Percentiles rank a stretch among this genome's conserved stretches.
phyloP scores from a whole-genome alignment of 2,797 vertebrate species.

The Neoniphon sammara region DNA sequence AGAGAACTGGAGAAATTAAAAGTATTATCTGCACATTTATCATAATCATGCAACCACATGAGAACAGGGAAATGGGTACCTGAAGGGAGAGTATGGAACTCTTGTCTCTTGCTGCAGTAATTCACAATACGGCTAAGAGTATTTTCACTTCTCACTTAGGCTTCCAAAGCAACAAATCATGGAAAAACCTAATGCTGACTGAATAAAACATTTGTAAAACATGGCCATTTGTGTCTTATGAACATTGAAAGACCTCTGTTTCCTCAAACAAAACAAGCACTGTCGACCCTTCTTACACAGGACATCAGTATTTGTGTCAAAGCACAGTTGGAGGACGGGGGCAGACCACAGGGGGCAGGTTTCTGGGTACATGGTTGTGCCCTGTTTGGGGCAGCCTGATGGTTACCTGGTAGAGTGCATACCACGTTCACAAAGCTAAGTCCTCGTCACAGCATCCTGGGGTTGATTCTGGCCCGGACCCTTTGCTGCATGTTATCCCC shows the following conservation, averaged over 20 bases:
- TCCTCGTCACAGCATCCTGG: no score
- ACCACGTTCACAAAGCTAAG: no score
- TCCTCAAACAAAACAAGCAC: no score
- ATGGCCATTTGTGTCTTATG: not conserved
- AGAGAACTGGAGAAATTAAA: not conserved
- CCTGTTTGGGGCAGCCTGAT: no score
- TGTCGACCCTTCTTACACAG: no score
- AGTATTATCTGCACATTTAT: not conserved
- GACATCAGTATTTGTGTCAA: no score
- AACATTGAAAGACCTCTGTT: no score
- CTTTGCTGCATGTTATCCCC: no score
- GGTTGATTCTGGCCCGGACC: no score
- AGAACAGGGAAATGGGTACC: not conserved
- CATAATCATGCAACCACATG: not conserved
- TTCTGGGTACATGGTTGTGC: conserved; percentile 3
- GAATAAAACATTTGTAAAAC: not conserved
- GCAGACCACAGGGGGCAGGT: conserved; percentile 37
- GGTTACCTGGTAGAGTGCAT: no score
- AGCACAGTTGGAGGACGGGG: conserved; percentile 71
- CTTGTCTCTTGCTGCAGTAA: not conserved
- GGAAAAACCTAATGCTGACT: not conserved
- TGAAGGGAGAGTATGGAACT: no score
- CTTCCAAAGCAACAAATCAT: not conserved
- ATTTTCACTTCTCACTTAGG: not conserved
- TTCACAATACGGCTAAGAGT: not conserved